Evolutionary conservation across 2,113 vertebrate species (phyloP).

Genomic region (Calidris pygmaea): DNA sequence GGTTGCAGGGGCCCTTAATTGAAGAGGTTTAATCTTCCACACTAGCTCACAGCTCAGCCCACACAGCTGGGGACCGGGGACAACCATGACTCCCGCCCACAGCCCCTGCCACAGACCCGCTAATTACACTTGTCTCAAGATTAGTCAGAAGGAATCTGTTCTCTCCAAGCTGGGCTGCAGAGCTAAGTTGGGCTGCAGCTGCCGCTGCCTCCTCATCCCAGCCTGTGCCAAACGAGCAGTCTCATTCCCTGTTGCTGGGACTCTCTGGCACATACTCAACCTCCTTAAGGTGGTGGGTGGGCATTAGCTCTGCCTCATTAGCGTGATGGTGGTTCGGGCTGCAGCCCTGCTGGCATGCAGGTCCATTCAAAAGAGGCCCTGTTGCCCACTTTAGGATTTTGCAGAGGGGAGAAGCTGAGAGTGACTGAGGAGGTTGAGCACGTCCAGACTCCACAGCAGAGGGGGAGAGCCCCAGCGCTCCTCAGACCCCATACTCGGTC

Average conservation of each 20-base stretch:
- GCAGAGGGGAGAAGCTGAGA: background rate
- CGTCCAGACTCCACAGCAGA: background rate
- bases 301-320: background rate
- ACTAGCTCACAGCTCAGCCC: background rate
- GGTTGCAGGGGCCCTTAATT: no score
- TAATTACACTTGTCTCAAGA: background rate
- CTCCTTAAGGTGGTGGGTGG: background rate
- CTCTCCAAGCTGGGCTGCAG: background rate
- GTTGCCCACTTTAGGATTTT: background rate
- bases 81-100: background rate
- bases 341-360: background rate
- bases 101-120: background rate
- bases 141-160: conserved; percentile 14
- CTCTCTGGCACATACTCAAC: background rate
- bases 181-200: background rate
- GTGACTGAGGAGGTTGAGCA: background rate
- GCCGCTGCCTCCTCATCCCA: background rate
- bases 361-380: background rate
- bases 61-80: rapidly evolving
- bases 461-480: background rate
- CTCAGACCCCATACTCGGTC: background rate
- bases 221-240: background rate
- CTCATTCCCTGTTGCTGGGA: background rate
- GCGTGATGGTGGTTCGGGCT: background rate
- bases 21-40: background rate